Evolutionary conservation across 2,888 invertebrate genomes (phyloP).

Genomic region (Polyploca ridens): DNA sequence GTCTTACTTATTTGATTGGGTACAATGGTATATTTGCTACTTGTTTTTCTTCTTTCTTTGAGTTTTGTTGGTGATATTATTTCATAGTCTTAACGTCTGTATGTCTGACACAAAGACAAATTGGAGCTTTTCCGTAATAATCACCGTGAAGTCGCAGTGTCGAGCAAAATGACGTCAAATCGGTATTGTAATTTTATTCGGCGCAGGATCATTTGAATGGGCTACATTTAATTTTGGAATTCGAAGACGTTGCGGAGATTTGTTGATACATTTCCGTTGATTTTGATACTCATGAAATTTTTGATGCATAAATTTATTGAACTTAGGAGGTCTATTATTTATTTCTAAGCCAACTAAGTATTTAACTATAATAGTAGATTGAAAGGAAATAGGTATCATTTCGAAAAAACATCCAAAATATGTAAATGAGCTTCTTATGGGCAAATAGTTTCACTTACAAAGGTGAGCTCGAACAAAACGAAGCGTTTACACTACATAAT

Average conservation of each 20-base stretch:
- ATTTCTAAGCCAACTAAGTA: too few relatives aligned
- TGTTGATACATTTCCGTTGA: constrained; percentile 5
- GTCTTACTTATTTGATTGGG: too few relatives aligned
- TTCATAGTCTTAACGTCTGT: constrained; percentile 20
- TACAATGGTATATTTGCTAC: too few relatives aligned
- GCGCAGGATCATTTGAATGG: constrained; percentile 8
- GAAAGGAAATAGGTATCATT: too few relatives aligned
- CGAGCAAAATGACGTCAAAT: constrained; percentile 37
- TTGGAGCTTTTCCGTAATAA: constrained; percentile 56
- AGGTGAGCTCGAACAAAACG: too few relatives aligned
- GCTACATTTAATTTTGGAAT: constrained; percentile 3
- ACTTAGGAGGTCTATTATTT: not conserved
- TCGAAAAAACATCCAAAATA: too few relatives aligned
- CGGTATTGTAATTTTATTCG: constrained; percentile 22
- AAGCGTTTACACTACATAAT: too few relatives aligned
- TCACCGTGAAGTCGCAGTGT: constrained; percentile 44
- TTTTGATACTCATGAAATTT: not conserved
- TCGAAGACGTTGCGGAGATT: not conserved
- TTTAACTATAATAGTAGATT: too few relatives aligned
- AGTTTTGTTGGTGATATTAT: too few relatives aligned
- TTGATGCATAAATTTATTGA: not conserved
- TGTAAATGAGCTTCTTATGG: too few relatives aligned
- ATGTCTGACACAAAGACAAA: constrained; percentile 49
- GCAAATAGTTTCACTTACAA: too few relatives aligned
- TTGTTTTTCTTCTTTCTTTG: too few relatives aligned